Evolutionary conservation across 2,797 vertebrate genomes (phyloP).

Genomic region (Menidia menidia): DNA sequence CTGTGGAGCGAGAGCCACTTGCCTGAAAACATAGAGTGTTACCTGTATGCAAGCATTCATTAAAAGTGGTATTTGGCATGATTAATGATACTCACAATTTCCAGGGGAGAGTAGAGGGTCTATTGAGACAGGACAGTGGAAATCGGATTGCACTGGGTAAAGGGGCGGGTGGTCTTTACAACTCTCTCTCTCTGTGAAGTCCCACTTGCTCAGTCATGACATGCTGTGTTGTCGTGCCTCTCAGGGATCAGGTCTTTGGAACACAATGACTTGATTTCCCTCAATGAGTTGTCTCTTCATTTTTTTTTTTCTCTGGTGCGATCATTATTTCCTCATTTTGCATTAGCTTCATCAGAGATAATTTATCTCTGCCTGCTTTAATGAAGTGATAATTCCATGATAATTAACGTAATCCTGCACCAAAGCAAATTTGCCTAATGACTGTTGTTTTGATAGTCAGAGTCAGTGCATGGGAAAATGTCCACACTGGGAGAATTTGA

Average conservation of each 20-base stretch:
- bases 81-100: constrained; percentile 81
- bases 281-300: constrained; percentile 52
- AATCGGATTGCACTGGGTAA: constrained; percentile 51
- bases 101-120: constrained; percentile 53
- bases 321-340: constrained; percentile 84
- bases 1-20: constrained; percentile 56
- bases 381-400: constrained; percentile 86
- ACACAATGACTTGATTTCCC: constrained; percentile 73
- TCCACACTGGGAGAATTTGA: constrained; percentile 67
- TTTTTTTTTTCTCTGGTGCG: constrained; percentile 49
- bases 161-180: constrained; percentile 67
- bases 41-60: constrained; percentile 71
- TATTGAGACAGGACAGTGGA: constrained; percentile 49
- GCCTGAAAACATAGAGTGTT: constrained; percentile 65
- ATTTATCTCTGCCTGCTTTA: constrained; percentile 86
- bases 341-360: constrained; percentile 83
- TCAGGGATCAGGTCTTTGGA: constrained; percentile 48
- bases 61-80: constrained; percentile 81
- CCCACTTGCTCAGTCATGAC: constrained; percentile 59
- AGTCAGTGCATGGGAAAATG: constrained; percentile 74
- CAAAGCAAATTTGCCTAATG: constrained; percentile 87
- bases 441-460: constrained; percentile 84
- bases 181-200: constrained; percentile 43
- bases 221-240: constrained; percentile 52
- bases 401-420: constrained; percentile 86